Evolutionary conservation across 1,140 invertebrate genomes (phyloP).

Genomic region (Eupristina koningsbergeri): DNA sequence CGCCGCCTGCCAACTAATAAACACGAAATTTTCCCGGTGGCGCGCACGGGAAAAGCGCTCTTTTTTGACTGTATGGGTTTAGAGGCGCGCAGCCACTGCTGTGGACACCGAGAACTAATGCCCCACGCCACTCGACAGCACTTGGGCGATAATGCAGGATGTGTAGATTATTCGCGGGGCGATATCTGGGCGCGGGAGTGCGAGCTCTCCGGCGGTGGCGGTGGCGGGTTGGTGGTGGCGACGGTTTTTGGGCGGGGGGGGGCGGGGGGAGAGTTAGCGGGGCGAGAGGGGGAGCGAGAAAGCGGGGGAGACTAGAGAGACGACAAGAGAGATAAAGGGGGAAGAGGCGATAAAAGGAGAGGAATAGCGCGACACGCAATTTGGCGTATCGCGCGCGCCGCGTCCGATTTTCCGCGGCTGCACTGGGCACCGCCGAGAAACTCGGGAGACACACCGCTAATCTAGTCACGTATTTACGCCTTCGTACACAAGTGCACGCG

Average conservation of each 20-base stretch:
- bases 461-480: background rate
- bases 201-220: background rate
- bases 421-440: background rate
- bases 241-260: no score
- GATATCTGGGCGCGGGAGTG: background rate
- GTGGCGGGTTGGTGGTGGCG: no score
- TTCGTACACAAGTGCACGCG: background rate
- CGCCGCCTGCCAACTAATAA: constrained; percentile 17
- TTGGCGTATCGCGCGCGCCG: constrained; percentile 13
- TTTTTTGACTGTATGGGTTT: constrained; percentile 26
- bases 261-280: no score
- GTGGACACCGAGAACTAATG: background rate
- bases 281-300: no score
- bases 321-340: background rate
- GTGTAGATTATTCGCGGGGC: constrained; percentile 18
- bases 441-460: background rate
- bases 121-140: background rate
- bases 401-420: constrained; percentile 19
- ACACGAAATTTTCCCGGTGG: constrained; percentile 30
- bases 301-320: no score
- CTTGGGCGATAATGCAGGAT: constrained; percentile 5
- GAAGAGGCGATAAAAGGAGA: background rate
- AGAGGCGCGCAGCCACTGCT: constrained; percentile 17
- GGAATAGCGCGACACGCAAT: constrained; percentile 11
- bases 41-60: constrained; percentile 36